Percentiles rank a stretch among this genome's conserved stretches.
Evolutionary conservation across 2,888 invertebrate genomes (phyloP).

Genomic region (Rugalucina vietnamica): DNA sequence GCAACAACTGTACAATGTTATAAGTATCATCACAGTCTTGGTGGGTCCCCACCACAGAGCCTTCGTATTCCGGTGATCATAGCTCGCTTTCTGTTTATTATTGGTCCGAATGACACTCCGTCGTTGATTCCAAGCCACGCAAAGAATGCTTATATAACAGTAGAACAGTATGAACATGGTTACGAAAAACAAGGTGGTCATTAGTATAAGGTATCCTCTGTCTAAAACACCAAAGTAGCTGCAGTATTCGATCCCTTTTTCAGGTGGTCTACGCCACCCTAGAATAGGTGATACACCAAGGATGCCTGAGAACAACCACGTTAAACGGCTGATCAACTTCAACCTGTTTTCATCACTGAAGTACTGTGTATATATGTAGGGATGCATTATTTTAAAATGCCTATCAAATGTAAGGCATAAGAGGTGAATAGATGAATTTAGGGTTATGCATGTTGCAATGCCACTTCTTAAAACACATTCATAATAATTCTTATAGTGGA

Average conservation of each 20-base stretch:
- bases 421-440: conserved; percentile 34
- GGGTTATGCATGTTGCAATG: conserved; percentile 2
- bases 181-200: neutral
- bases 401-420: conserved; percentile 39
- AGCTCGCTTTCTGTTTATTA: neutral
- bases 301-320: conserved; percentile 13
- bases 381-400: conserved; percentile 33
- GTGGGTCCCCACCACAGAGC: conserved; percentile 34
- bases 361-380: conserved; percentile 14
- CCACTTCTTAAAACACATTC: conserved; percentile 41
- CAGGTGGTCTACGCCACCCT: conserved; percentile 17
- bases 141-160: conserved; percentile 5
- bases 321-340: neutral
- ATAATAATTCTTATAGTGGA: conserved; percentile 47
- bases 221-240: conserved; percentile 32
- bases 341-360: conserved; percentile 14
- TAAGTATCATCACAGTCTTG: conserved; percentile 18
- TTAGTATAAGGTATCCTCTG: neutral
- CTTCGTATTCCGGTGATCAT: neutral
- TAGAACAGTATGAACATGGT: neutral
- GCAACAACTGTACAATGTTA: conserved; percentile 26
- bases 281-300: conserved; percentile 19
- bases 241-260: conserved; percentile 14
- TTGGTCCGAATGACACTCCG: neutral
- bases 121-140: conserved; percentile 1